Base-by-base conservation (phyloP, 2,888 invertebrate genomes). In the Drosophila mimetica region DNA sequence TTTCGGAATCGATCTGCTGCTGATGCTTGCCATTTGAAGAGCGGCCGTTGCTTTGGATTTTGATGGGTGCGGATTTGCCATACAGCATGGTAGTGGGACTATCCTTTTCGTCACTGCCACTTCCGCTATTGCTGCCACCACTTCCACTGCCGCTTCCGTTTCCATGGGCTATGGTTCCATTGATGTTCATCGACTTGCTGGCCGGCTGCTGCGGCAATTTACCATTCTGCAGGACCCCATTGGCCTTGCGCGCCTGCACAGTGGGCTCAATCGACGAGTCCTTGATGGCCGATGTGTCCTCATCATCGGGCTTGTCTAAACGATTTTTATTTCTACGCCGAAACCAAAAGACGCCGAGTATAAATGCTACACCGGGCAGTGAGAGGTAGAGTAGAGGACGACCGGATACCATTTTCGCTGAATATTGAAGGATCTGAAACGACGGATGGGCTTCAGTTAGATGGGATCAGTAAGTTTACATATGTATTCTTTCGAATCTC, bases 311-410 rank as follows among this genome's bases (percentile, higher is more conserved):
- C 67, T 80, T 84, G 65, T 86, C 86, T 80, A 84, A 60, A 74
- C 88, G 87, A 78, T 86, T 90, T 93, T 95, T 91, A 86, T 91
- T 94, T 93, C 94, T 96, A 93, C 95, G 95, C 93, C 94, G 95
- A 94, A 95, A 95, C 96, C 96, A 96, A 85, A 91, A 94, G 91
- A 96, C 94, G 86, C 96, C 96, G 92, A 96, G 93, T 89, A 96
- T 93, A 89, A 96, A 93, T 88, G 95, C 96, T 93, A 96, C 94
- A 88, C 96, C 95, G 90, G 96, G 96, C 87, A 96, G 93, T 88
- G 95, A 95, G 94, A 95, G 94, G 93, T 95, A 94, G 91, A 96
- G 93, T 90, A 96, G 92, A 92, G 95, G 96, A 91, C 95, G 94
- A 93, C 94, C 93, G 91, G 95, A 94, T 93, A 95, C 95, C 96